Base-by-base conservation (phyloP, 2,113 vertebrate species). In the Petaurus breviceps region DNA sequence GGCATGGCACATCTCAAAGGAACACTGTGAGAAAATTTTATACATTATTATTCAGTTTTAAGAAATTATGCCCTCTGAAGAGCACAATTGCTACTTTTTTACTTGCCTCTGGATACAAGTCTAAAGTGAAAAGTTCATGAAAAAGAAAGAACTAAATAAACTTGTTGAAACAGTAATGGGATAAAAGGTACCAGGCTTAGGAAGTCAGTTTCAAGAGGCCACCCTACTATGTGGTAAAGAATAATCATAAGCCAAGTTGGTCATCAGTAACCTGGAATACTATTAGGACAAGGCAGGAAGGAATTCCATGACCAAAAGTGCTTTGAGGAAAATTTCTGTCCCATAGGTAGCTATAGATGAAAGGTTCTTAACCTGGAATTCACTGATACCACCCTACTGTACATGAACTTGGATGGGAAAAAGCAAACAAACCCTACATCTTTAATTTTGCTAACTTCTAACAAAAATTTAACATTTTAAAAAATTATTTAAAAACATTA, bases 111-210 rank as follows among this genome's bases (percentile, higher is more conserved):
- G 28, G 46, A 51, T 25, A 53, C 0, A 61, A 61, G n/a, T 43
- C 68, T 43, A 23, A 8, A 91, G 14, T 94, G 54, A 93, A 22
- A 68, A 97, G 8, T 90, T 94, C 51, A 49, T 92, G 46, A 23
- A 14, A 84, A 28, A 53, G 1, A 3, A 93, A 52, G 47, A n/a
- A 22, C 14, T 22, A 68, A 31, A 55, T 68, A 10, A 37, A 84
- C 12, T 53, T 77, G 49, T 94, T 94, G 93, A 91, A 90, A 47
- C 16, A 94, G 91, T 12, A 19, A 47, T 3, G 9, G 51, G 1
- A 2, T 90, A 26, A 84, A 28, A 84, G 57, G 25, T 54, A 91
- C 55, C 61, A 25, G 23, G 51, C 22, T 68, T 53, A 47, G 84
- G 37, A 89, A 37, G 46, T 90, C n/a, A 55, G 52, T 2, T 2